Evolutionary conservation across 2,113 vertebrate genomes (phyloP).

Genomic region (Rhodinocichla rosea): DNA sequence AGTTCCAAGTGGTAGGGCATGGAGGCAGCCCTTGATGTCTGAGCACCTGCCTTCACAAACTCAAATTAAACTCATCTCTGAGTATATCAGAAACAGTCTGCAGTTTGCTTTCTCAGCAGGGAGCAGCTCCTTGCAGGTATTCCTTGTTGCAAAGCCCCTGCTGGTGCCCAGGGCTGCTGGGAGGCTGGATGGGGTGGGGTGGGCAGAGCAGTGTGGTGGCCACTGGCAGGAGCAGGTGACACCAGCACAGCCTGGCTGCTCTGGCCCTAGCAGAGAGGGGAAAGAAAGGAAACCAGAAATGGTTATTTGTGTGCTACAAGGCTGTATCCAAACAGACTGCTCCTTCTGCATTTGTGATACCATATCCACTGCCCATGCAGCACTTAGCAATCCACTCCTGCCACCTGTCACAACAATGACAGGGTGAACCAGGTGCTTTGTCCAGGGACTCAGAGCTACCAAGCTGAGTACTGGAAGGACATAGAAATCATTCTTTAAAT

Average conservation of each 20-base stretch:
- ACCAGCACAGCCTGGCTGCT: neutral
- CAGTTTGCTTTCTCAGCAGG: neutral
- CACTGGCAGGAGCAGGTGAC: neutral
- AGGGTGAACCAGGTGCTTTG: neutral
- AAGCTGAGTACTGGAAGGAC: neutral
- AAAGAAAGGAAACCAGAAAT: neutral
- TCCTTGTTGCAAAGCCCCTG: accelerated
- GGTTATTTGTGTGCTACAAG: neutral
- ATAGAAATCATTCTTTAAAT: neutral
- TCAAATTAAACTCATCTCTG: neutral
- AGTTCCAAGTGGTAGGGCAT: neutral
- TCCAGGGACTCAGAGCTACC: neutral
- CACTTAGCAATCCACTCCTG: neutral
- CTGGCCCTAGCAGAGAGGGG: neutral
- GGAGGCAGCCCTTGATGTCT: neutral
- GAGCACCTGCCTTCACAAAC: neutral
- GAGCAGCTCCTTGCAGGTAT: neutral
- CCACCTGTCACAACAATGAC: neutral
- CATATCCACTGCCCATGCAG: neutral
- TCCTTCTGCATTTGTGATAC: neutral
- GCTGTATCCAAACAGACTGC: neutral
- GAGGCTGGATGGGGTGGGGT: neutral
- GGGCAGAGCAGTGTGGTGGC: neutral
- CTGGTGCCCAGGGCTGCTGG: neutral
- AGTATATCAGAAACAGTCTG: neutral